Percentiles rank a stretch among this genome's conserved stretches.
Conservation (phyloP, 2,888 invertebrate species). For the Ditula angustiorana region DNA sequence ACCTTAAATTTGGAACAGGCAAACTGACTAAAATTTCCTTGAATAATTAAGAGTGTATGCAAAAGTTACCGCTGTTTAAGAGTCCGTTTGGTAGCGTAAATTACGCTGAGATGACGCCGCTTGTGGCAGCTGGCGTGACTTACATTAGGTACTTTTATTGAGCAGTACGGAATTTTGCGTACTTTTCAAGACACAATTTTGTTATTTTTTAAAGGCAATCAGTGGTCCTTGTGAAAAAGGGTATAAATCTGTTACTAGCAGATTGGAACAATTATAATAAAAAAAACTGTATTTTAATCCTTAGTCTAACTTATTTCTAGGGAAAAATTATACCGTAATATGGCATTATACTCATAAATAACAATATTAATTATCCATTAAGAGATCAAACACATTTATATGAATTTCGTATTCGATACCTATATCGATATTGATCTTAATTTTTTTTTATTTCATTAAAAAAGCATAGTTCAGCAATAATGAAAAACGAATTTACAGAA, state of each 20-base stretch:
- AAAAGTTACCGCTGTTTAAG: not conserved
- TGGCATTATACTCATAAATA: slow-evolving; percentile 83
- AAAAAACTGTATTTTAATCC: slow-evolving; percentile 4
- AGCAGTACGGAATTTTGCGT: no score
- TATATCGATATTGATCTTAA: slow-evolving; percentile 17
- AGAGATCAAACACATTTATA: slow-evolving; percentile 72
- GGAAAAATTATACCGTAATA: slow-evolving; percentile 79
- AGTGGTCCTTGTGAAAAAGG: not conserved
- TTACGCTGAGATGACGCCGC: not conserved
- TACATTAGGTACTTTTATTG: no score
- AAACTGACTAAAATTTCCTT: not conserved
- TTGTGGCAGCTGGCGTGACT: not conserved
- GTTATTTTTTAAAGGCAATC: not conserved
- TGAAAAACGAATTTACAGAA: not conserved
- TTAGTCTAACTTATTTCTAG: slow-evolving; percentile 57
- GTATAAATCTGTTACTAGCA: not conserved
- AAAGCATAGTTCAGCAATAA: not conserved
- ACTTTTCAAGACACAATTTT: no score
- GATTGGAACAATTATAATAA: not conserved
- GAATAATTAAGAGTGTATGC: not conserved
- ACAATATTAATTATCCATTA: slow-evolving; percentile 74
- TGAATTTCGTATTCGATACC: slow-evolving; percentile 22
- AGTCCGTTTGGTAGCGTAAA: not conserved
- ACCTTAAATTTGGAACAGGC: not conserved
- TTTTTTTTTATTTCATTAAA: not conserved